These are phyloP conservation scores for Macrobrachium nipponense DNA, from an alignment of 1,140 invertebrate genomes.

Conservation along the genomic window DNA sequence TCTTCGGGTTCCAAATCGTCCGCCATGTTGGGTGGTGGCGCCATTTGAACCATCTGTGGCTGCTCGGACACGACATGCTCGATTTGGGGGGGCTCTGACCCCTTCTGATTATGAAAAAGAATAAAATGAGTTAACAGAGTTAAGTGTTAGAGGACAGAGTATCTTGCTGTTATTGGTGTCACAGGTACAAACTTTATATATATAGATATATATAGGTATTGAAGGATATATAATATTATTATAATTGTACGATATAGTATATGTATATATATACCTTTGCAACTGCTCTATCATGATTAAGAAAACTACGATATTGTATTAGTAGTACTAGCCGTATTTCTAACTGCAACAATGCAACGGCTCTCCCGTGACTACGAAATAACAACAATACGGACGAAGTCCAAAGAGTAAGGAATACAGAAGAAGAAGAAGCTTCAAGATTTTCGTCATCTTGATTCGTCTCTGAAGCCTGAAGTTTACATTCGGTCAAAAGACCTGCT, in stretches of 20 bases:
- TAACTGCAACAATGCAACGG: no score
- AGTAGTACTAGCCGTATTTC: no score
- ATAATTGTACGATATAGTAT: constrained; percentile 1
- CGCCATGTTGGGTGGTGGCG: constrained; percentile 53
- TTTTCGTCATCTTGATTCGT: no score
- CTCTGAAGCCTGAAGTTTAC: no score
- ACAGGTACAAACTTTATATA: background rate
- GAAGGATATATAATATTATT: background rate
- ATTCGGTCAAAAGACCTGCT: no score
- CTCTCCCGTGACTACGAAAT: no score
- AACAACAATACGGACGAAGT: no score
- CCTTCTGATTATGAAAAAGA: constrained; percentile 34
- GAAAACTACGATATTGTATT: no score
- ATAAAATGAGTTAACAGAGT: background rate
- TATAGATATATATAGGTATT: background rate
- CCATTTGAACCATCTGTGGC: constrained; percentile 57
- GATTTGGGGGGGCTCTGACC: constrained; percentile 51
- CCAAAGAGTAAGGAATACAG: no score
- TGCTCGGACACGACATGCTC: constrained; percentile 57
- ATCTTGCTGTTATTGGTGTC: background rate
- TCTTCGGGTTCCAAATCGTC: constrained; percentile 43
- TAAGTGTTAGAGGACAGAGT: background rate
- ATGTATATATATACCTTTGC: background rate
- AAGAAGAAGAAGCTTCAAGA: no score
- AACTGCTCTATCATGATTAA: no score